Base-by-base conservation (phyloP, 2,888 invertebrate species). In the Nymphalis urticae region DNA sequence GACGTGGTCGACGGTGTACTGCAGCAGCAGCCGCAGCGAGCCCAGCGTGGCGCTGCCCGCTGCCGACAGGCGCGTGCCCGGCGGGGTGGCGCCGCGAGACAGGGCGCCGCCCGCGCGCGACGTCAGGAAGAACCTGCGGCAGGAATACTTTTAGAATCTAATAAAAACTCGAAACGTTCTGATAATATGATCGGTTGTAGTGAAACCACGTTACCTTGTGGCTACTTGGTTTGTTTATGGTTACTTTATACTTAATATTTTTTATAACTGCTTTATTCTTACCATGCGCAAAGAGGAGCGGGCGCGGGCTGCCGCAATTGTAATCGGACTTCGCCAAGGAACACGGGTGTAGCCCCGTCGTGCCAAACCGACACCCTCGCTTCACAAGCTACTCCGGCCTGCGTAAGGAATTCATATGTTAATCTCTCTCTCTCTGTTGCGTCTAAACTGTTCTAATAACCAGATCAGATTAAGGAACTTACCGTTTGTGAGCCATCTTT, bases 1-100 rank as follows among this genome's bases (percentile, higher is more conserved):
- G 64, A 98, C 97, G 87, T 97, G 95, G 92, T 98, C 98, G 58
- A 97, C 96, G 21, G 97, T 97, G 88, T 98, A 98, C 82, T 97
- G 96, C 75, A 98, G 95, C 83, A 97, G 96, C 66, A 98, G 94
- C 70, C 98, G 94, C 75, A 98, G 90, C 21, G 97, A 97, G 75
- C 98, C 98, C 71, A 97, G 94, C 27, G 95, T 93, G 72, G 92
- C 87, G 75, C 86, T 80, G 75, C 89, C 90, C 59, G 89, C 89
- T 60, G 94, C 92, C 51, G 95, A 95, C 62, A 96, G 93, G 73
- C 96, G 91, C 68, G 96, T 95, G 74, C 96, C 96, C 0, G 96
- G 95, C 42, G 96, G 95, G 48, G 96, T 96, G 36, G 96, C 95
- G 79, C 95, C 95, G 76, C 95, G 95, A 51, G 95, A 95, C 60